Evolutionary conservation across 1,140 invertebrate genomes (phyloP).

Genomic region (Zophobas morio): DNA sequence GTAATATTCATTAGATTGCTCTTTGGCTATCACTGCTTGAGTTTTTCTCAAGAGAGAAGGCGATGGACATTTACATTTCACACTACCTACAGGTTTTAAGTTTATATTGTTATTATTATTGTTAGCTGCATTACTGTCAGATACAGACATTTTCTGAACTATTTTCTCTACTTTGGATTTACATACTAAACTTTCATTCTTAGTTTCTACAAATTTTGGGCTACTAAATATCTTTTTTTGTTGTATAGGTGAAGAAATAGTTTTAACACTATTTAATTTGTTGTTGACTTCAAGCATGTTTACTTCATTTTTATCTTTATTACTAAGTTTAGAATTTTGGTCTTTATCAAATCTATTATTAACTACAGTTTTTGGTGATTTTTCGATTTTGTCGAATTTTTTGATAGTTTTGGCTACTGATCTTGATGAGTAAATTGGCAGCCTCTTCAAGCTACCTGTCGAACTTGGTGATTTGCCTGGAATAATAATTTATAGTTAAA

Average conservation of each 20-base stretch:
- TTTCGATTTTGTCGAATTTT: constrained; percentile 60
- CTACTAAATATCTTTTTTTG: constrained; percentile 24
- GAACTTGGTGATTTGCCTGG: constrained; percentile 58
- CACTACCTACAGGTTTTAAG: constrained; percentile 28
- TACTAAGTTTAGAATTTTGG: neutral
- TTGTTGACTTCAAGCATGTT: constrained; percentile 10
- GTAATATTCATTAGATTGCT: constrained; percentile 56
- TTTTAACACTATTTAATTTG: neutral
- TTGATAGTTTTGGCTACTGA: constrained; percentile 62
- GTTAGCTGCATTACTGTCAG: constrained; percentile 15
- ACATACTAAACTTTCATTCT: neutral
- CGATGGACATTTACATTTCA: constrained; percentile 57
- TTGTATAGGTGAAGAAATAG: neutral
- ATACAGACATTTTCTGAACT: constrained; percentile 29
- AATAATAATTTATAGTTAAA: constrained; percentile 48
- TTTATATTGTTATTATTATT: constrained; percentile 23
- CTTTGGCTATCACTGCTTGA: constrained; percentile 59
- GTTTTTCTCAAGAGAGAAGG: constrained; percentile 60
- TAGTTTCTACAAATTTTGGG: constrained; percentile 20
- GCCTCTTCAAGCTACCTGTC: constrained; percentile 61
- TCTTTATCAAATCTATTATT: constrained; percentile 20
- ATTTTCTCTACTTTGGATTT: constrained; percentile 35
- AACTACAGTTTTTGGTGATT: constrained; percentile 25
- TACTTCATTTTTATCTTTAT: constrained; percentile 7
- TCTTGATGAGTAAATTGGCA: constrained; percentile 60